phyloP scores from a whole-genome alignment of 2,888 invertebrate genomes.

The Autographa pulchrina region DNA sequence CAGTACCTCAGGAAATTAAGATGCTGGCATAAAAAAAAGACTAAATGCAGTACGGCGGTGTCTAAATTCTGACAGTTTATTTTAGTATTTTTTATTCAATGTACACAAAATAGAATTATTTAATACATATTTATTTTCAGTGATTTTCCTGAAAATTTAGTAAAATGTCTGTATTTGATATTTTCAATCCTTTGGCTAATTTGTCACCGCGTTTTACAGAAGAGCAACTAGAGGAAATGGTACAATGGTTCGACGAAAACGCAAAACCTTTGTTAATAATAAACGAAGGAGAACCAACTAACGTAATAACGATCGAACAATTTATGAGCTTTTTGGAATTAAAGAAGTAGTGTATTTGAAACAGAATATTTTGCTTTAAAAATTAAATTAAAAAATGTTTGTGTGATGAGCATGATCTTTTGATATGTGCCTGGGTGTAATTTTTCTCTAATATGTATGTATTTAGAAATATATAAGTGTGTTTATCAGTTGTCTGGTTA shows the following conservation, averaged over 20 bases:
- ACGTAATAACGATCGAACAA: conserved; percentile 78
- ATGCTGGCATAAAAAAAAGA: neutral
- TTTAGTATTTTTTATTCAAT: conserved; percentile 9
- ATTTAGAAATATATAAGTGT: no score
- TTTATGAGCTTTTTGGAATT: conserved; percentile 74
- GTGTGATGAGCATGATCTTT: no score
- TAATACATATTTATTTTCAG: neutral
- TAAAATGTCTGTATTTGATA: conserved; percentile 72
- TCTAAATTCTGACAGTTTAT: neutral
- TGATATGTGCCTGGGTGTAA: no score
- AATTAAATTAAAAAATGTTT: neutral
- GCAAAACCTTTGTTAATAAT: conserved; percentile 71
- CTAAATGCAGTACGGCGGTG: neutral
- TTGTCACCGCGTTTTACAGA: conserved; percentile 73
- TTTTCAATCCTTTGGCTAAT: conserved; percentile 71
- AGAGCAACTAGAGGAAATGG: conserved; percentile 73
- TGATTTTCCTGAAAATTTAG: conserved; percentile 22
- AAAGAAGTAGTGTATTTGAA: conserved; percentile 75
- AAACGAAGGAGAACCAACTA: conserved; percentile 70
- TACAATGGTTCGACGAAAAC: conserved; percentile 76
- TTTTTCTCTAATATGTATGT: no score
- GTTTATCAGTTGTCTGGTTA: no score
- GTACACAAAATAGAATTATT: neutral
- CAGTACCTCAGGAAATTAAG: neutral
- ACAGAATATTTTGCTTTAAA: neutral